Percentiles rank a stretch among this genome's conserved stretches.
Conservation (phyloP, 2,797 vertebrate species). For the Xenops minutus region DNA sequence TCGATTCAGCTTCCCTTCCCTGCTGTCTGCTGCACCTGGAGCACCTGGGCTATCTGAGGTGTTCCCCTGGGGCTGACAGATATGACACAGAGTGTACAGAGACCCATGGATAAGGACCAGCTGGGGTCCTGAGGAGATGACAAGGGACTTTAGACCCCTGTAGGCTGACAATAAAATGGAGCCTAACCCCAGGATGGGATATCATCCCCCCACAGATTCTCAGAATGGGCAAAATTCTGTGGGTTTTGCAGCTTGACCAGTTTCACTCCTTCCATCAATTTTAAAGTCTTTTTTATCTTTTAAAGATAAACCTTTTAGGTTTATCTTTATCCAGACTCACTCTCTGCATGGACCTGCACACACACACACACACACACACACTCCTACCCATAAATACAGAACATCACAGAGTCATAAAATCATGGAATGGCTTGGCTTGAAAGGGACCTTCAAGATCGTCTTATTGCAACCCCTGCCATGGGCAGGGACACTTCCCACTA, state of each 20-base stretch:
- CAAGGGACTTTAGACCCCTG: background rate
- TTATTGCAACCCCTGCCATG: accelerated
- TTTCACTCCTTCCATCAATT: background rate
- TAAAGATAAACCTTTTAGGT: background rate
- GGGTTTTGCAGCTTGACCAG: background rate
- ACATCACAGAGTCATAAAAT: background rate
- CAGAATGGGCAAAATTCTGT: accelerated
- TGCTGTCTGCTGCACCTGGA: background rate
- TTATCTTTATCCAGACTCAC: background rate
- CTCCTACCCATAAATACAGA: background rate
- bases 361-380: background rate
- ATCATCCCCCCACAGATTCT: background rate
- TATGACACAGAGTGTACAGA: background rate
- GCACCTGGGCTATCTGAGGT: background rate
- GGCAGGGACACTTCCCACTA: accelerated
- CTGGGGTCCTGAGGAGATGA: background rate
- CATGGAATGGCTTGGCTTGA: background rate
- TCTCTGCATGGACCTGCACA: background rate
- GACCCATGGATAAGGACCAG: background rate
- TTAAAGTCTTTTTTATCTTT: too few species aligned
- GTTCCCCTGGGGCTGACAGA: background rate
- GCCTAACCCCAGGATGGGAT: background rate
- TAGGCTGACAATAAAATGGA: background rate
- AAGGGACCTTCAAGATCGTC: background rate
- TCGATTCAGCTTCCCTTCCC: accelerated